Conservation (phyloP, 2,113 vertebrate species). For the Scomber scombrus region DNA sequence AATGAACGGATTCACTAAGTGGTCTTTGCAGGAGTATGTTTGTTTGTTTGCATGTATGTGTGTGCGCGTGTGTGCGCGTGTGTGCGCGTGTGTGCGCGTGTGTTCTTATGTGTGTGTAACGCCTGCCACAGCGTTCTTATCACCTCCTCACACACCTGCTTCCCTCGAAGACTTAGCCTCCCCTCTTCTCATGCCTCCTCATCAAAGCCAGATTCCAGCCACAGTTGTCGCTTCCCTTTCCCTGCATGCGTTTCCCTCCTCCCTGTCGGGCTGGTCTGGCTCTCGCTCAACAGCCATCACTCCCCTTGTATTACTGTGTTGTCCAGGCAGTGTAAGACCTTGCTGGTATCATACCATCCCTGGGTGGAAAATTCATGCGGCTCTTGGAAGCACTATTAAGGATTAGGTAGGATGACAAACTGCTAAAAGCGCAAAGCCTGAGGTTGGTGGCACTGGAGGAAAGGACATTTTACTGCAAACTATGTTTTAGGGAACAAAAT, state of each 20-base stretch:
- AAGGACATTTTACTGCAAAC: conserved; percentile 19
- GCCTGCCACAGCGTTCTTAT: conserved; percentile 74
- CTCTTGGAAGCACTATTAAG: conserved; percentile 62
- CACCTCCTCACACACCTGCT: conserved; percentile 84
- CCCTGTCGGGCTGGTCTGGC: conserved; percentile 62
- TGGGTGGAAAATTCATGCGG: conserved; percentile 51
- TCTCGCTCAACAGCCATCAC: conserved; percentile 62
- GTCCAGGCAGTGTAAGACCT: conserved; percentile 66
- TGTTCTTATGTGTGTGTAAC: conserved; percentile 21
- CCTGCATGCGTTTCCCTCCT: conserved; percentile 46
- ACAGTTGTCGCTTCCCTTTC: conserved; percentile 71
- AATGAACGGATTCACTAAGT: conserved; percentile 59
- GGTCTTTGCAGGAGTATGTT: conserved; percentile 51
- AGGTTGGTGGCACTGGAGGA: conserved; percentile 33
- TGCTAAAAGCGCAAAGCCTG: conserved; percentile 52
- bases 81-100: conserved; percentile 9
- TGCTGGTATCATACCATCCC: conserved; percentile 62
- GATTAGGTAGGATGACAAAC: conserved; percentile 63
- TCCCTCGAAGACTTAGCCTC: conserved; percentile 68
- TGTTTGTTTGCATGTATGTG: conserved; percentile 52
- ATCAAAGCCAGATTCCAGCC: conserved; percentile 81
- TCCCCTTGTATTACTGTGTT: conserved; percentile 53
- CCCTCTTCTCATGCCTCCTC: conserved; percentile 74
- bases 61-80: conserved; percentile 10
- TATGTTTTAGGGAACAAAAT: background rate